Base-by-base conservation (phyloP, 1,140 invertebrate genomes). In the Centruroides sculpturatus region DNA sequence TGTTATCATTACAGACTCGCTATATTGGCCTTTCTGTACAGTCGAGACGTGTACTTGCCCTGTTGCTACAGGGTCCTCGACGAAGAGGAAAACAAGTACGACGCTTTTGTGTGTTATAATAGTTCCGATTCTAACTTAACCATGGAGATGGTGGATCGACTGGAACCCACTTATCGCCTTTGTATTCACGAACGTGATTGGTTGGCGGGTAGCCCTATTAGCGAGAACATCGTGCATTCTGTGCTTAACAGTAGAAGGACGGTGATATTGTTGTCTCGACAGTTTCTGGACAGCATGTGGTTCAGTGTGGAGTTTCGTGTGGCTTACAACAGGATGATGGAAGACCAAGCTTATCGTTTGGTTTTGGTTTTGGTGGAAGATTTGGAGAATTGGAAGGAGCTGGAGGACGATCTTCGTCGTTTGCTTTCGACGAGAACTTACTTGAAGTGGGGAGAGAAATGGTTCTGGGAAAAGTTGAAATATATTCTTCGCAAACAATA, bases 311-410 rank as follows among this genome's bases (percentile, higher is more conserved):
- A 23, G 23, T 23, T 23, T 23, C 23, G 23, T 2, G 23, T 23
- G 23, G 23, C 23, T 23, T 23, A 23, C 23, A 23, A 23, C 23
- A 23, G 23, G 23, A 23, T 23, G 23, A 23, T 23, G 23, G 23
- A 86, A 91, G 70, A 90, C 91, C 73, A 94, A 92, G 71, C 85
- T 94, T 64, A 87, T 89, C 73, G 90, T 87, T 5, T 88, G 92
- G 70, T 95, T 90, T 2, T 23, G 23, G 23, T 23, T 23, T 23
- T 23, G 23, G 23, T 23, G 23, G 23, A 23, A 23, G 23, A 91
- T 87, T 86, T 68, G 80, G 87, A 23, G 87, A 23, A 23, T 23
- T 23, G 1, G 23, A 23, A 23, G 1, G 23, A 23, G 23, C 23
- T 23, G 23, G 23, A 23, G 23, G 23, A 23, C 2, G 23, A 23